Conservation (phyloP, 2,797 vertebrate species). For the Enteromius anoplus region DNA sequence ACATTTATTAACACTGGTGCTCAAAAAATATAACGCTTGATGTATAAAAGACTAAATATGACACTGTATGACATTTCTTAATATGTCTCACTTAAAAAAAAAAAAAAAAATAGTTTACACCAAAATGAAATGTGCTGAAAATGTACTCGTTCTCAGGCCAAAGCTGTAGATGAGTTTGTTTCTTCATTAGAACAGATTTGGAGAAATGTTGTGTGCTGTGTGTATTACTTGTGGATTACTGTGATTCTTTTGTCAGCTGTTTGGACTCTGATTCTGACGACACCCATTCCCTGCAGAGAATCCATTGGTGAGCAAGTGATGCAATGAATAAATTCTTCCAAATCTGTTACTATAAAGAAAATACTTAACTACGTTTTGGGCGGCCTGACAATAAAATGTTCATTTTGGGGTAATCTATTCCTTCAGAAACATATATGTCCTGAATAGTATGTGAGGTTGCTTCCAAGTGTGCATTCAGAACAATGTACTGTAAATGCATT, state of each 20-base stretch:
- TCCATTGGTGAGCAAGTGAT: not conserved
- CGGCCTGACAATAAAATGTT: not conserved
- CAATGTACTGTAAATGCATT: not conserved
- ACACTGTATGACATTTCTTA: not conserved
- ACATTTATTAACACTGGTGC: not conserved
- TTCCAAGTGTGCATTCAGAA: not conserved
- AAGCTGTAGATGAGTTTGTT: not conserved
- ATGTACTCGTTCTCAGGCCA: not conserved
- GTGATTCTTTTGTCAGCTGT: not conserved
- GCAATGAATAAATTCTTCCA: not conserved
- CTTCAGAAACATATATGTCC: not conserved
- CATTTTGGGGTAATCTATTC: not conserved
- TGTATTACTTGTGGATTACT: not conserved
- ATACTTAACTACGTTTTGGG: not conserved
- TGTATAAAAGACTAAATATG: not conserved
- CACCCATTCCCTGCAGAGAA: not conserved
- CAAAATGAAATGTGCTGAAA: not conserved
- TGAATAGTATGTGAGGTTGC: not conserved
- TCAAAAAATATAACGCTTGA: not conserved
- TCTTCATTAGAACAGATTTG: conserved; percentile 2
- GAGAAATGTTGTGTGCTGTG: not conserved
- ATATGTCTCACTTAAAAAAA: not conserved
- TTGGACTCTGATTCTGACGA: not conserved
- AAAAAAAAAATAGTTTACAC: not conserved
- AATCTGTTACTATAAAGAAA: not conserved